Evolutionary conservation across 2,797 vertebrate genomes (phyloP), one percentile per base, ranked within the genome.

Genomic region (Danio kyathit): DNA sequence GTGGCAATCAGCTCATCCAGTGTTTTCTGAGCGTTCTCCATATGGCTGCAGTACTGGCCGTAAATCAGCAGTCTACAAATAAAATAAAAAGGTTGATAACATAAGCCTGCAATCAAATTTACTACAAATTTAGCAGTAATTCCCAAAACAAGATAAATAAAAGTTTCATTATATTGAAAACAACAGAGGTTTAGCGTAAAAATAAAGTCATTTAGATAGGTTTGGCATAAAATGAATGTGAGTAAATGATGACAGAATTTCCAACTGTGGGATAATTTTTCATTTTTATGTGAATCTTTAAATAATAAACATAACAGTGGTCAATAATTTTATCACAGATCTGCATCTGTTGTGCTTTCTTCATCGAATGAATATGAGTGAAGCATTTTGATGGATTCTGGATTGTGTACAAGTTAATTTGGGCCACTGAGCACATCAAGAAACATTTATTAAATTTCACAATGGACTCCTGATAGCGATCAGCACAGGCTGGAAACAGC

Each of bases 11-110:
- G 94, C 72, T 97, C 96, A 82, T 96, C 97, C 89, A 99, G 94
- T 0, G 96, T 97, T 89, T 94, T 97, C 93, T 99, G 97, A 29
- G 97, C 97, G 0, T 95, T 95, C 41, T 99, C 98, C 96, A 99
- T 97, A 90, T 93, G 96, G 90, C 98, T 99, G 93, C 97, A 99
- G 93, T 99, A 99, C 79, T 96, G 96, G n/a, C 97, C 97, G 0
- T 99, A 99, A 89, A 99, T 97, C 91, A 99, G 88, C 84, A 99
- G 93, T 94, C 98, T 99, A 89, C 0, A 9, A 38, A 56, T 1
- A 48, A 83, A 72, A 69, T 54, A 46, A 41, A 38, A 12, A 3
- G 14, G n/a, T 43, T 8, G 5, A 61, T 43, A 59, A 6, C 0
- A 14, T 6, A 0, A 59, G 16, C 63, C 11, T 59, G 48, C 7